These are phyloP conservation scores for Ceyx erithaca DNA, from an alignment of 2,797 vertebrate genomes.

Conservation along the genomic window DNA sequence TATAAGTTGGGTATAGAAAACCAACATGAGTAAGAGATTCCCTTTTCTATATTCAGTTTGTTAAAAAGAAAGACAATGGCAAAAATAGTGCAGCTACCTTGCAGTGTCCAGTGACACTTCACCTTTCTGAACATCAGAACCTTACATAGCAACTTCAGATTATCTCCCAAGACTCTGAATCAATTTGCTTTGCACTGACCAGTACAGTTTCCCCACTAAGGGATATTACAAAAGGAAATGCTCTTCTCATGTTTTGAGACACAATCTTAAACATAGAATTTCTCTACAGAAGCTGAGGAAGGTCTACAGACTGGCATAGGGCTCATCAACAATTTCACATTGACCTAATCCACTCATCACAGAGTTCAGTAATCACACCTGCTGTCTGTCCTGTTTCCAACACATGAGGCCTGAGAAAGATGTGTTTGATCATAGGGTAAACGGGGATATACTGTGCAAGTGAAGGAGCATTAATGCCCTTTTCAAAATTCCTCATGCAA, in stretches of 20 bases:
- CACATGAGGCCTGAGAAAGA: background rate
- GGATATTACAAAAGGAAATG: background rate
- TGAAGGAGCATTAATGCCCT: background rate
- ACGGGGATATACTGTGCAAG: fast-evolving
- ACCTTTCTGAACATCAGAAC: background rate
- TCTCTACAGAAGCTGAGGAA: background rate
- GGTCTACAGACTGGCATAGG: background rate
- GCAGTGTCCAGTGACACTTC: background rate
- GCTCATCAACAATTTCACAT: background rate
- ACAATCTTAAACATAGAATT: background rate
- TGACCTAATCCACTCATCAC: background rate
- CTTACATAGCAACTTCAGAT: background rate
- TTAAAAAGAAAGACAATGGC: background rate
- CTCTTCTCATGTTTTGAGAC: background rate
- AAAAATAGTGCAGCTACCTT: background rate
- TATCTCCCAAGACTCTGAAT: background rate
- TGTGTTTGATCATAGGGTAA: background rate
- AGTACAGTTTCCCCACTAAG: background rate
- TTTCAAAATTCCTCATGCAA: background rate
- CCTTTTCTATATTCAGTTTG: background rate
- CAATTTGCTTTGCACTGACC: background rate
- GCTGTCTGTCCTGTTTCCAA: background rate
- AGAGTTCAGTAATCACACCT: background rate
- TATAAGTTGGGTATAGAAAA: background rate
- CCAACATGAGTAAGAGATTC: background rate